These are phyloP conservation scores for Tanypteryx hageni DNA, from an alignment of 2,888 invertebrate species.

Conservation along the genomic window DNA sequence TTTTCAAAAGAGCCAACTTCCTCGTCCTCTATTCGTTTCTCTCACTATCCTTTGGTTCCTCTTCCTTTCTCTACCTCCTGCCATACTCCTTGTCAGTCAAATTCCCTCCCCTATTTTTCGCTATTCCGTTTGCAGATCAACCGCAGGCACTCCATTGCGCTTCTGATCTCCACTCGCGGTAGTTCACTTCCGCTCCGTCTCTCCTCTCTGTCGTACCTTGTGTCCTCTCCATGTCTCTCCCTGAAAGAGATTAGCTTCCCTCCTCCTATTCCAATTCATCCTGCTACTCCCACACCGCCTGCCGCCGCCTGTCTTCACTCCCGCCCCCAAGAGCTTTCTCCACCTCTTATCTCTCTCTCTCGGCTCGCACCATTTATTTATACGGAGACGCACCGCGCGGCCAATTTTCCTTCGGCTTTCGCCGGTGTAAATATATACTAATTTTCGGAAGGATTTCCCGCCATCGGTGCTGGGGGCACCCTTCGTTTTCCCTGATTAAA, in stretches of 20 bases:
- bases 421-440: slow-evolving; percentile 6
- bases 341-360: slow-evolving; percentile 38
- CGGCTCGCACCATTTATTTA: slow-evolving; percentile 25
- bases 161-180: neutral
- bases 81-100: neutral
- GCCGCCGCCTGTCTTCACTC: neutral
- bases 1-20: slow-evolving; percentile 24
- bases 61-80: neutral
- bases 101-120: too few species aligned
- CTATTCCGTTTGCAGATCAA: too few species aligned
- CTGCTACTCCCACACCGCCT: neutral
- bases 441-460: neutral
- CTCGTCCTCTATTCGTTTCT: neutral
- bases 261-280: neutral
- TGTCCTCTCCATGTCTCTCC: neutral
- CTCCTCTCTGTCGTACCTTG: neutral
- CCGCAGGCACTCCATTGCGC: slow-evolving; percentile 4
- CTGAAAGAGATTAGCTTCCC: neutral
- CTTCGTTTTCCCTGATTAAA: neutral
- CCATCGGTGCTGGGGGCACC: neutral
- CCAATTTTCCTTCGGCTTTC: slow-evolving; percentile 54
- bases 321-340: slow-evolving; percentile 1
- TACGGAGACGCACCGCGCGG: neutral
- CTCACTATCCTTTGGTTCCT: neutral
- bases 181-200: neutral